Base-by-base conservation (phyloP, 2,888 invertebrate genomes). In the Macrosiphum euphorbiae region DNA sequence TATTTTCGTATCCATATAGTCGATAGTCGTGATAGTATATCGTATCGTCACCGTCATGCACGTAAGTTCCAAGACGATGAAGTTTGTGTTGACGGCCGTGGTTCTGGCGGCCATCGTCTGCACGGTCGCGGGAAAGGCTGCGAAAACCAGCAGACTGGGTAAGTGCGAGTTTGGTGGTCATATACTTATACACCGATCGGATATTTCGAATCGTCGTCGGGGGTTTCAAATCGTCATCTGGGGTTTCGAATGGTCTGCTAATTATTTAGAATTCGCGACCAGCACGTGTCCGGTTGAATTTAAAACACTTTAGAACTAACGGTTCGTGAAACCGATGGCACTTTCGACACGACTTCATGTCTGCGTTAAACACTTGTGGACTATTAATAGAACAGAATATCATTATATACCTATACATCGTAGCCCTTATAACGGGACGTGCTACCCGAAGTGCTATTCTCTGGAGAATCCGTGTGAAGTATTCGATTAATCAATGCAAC, bases 121-220 rank as follows among this genome's bases (percentile, higher is more conserved):
- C 55, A 11, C 78, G 55, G 55, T 28, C 0, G 8, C 84, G 26
- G 88, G 24, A 20, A 93, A 93, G 35, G 47, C 93, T 50, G 93
- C 93, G 47, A 89, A 58, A 90, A 58, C 55, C 85, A 85, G 89
- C 89, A 84, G 85, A 85, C 16, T 93, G 24, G 78, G 93, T 93
- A 47, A 93, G 93, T 89, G 8, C 50, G 20, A 44, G 11, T 35
- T 78, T 5, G 20, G 35, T 1, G 58, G 5, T 28, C 87, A 10
- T 47, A 47, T 26, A 26, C 26, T 26, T 41, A 10, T 7, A 47
- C 16, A 0, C 16, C 28, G 50, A 13, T n/a, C 16, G 7, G 13
- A 16, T 7, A 47, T 87, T 47, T 47, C 50, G 26, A 86, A 44
- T n/a, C 0, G 28, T 86, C 16, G 13, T n/a, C 16, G 16, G 13